Base-by-base conservation (phyloP, 2,113 vertebrate species). In the Cebus imitator region DNA sequence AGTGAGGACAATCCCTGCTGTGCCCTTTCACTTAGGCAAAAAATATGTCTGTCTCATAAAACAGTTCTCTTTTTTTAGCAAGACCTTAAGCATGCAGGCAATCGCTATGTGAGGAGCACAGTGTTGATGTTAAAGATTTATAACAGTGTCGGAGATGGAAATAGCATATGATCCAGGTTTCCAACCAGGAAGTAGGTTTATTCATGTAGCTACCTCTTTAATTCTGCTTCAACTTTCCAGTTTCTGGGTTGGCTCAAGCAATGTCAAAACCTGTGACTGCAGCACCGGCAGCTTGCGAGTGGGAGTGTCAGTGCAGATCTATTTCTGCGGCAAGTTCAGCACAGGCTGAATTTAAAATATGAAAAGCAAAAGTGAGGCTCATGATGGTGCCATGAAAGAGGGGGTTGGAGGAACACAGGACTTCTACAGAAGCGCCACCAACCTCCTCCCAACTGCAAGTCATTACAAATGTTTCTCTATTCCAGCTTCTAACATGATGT, bases 311-410 rank as follows among this genome's bases (percentile, higher is more conserved):
- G 90, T 23, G 50, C 76, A 93, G 73, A 87, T 91, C 97, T 90
- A 88, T 98, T 98, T 97, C 96, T 96, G 95, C n/a, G 21, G 85
- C 79, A 96, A 40, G 25, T 92, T 93, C 94, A 88, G 90, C 45
- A 95, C 68, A 96, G 61, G 79, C 86, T 92, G 91, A 64, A 98
- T 95, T 87, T 96, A 91, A 97, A 97, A 17, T 40, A 96, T 78
- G 76, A 87, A 45, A 72, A 96, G 35, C 90, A 88, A 97, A 98
- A 98, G 83, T 7, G 4, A 81, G 81, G 50, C 72, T 98, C 95
- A 97, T 97, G 96, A 30, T 10, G 89, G 68, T 48, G 40, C 52
- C 48, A 52, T 32, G 2, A 0, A 88, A 84, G 86, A 68, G 8
- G 30, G 6, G 37, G 30, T 76, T 57, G 95, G 61, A 84, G 23